These are phyloP conservation scores for Anthopleura sola DNA, from an alignment of 64 coral and sea anemone genomes.

Conservation along the genomic window DNA sequence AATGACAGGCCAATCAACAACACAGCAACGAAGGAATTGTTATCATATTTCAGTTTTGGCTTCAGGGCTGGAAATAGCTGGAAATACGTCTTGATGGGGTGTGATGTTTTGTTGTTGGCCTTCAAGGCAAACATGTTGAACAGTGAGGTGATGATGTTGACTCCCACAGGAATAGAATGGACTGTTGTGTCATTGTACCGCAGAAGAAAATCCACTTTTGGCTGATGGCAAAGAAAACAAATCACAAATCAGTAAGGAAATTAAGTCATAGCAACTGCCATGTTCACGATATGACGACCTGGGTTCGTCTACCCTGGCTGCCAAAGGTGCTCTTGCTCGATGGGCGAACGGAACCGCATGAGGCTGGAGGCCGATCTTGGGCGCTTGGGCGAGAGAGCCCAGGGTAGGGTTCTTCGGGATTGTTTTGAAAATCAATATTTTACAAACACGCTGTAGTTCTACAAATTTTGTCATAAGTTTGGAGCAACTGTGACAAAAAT, in stretches of 20 bases:
- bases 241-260: neutral
- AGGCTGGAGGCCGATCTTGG: too few relatives aligned
- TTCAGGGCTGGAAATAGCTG: constrained; percentile 53
- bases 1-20: constrained; percentile 68
- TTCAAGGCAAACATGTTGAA: constrained; percentile 76
- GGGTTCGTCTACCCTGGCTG: too few relatives aligned
- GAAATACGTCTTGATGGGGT: constrained; percentile 63
- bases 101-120: constrained; percentile 11
- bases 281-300: too few relatives aligned
- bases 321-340: too few relatives aligned
- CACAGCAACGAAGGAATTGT: constrained; percentile 44
- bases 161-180: constrained; percentile 68
- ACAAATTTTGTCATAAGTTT: too few relatives aligned
- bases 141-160: constrained; percentile 69
- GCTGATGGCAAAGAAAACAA: constrained; percentile 7
- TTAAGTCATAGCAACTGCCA: neutral
- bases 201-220: constrained; percentile 40
- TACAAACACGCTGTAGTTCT: too few relatives aligned
- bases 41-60: constrained; percentile 57
- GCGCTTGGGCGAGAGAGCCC: too few relatives aligned
- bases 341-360: too few relatives aligned
- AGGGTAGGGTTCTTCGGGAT: too few relatives aligned
- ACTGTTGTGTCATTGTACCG: constrained; percentile 66
- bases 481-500: too few relatives aligned
- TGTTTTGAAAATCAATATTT: too few relatives aligned